These are phyloP conservation scores for Anguilla marmorata DNA, from an alignment of 2,797 vertebrate species.

Conservation along the genomic window DNA sequence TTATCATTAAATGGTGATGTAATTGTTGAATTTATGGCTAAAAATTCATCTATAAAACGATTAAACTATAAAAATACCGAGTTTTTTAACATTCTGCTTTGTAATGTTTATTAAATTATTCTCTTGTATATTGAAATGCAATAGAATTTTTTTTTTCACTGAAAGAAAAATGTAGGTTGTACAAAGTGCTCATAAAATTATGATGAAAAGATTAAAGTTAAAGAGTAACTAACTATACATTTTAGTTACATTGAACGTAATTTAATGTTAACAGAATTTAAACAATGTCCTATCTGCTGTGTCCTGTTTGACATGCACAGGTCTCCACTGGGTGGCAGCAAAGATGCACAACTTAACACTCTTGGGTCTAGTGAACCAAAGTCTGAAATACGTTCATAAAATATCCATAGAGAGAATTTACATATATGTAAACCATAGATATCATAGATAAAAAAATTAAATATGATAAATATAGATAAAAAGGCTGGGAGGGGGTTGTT, in stretches of 20 bases:
- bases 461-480: background rate
- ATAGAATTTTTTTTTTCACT: background rate
- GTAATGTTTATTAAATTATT: background rate
- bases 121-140: background rate
- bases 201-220: background rate
- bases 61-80: background rate
- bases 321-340: conserved; percentile 21
- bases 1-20: background rate
- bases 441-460: background rate
- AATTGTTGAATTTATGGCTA: too few relatives aligned
- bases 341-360: background rate
- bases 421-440: background rate
- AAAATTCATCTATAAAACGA: background rate
- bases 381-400: background rate
- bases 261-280: background rate
- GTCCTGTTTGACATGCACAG: background rate
- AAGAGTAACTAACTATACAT: background rate
- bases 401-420: background rate
- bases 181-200: background rate
- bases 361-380: background rate
- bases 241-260: background rate
- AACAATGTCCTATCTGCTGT: background rate
- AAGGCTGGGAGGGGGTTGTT: background rate
- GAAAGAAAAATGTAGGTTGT: background rate
- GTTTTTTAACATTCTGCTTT: too few relatives aligned